Conservation (phyloP, 2,113 vertebrate genomes). For the Mionectes macconnelli region DNA sequence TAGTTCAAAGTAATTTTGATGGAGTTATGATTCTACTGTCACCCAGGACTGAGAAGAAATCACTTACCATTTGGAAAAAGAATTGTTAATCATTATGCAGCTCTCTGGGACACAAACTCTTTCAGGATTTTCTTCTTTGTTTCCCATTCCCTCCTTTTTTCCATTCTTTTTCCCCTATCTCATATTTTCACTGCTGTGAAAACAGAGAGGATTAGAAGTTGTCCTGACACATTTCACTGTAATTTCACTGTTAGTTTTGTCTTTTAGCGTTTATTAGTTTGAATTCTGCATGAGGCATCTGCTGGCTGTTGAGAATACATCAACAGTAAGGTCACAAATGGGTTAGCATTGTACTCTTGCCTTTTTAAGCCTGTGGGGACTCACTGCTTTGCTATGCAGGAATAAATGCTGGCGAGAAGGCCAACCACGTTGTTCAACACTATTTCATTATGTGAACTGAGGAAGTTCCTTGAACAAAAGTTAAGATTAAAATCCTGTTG, state of each 20-base stretch:
- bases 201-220: not conserved
- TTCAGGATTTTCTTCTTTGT: slow-evolving; percentile 10
- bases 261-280: slow-evolving; percentile 19
- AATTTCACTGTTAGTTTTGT: not conserved
- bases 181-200: not conserved
- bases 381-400: not conserved
- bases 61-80: not conserved
- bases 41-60: not conserved
- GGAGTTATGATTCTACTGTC: not conserved
- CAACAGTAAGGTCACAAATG: not conserved
- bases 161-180: not conserved
- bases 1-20: not conserved
- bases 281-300: not conserved
- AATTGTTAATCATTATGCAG: not conserved
- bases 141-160: rapidly evolving
- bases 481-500: not conserved
- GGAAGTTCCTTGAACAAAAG: not conserved
- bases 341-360: not conserved
- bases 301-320: slow-evolving; percentile 20
- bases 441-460: not conserved
- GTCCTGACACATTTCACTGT: not conserved
- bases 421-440: not conserved
- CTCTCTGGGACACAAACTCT: not conserved
- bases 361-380: slow-evolving; percentile 15
- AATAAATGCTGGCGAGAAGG: not conserved